phyloP scores from a whole-genome alignment of 2,888 invertebrate genomes.

The Acanthosepion esculentum region DNA sequence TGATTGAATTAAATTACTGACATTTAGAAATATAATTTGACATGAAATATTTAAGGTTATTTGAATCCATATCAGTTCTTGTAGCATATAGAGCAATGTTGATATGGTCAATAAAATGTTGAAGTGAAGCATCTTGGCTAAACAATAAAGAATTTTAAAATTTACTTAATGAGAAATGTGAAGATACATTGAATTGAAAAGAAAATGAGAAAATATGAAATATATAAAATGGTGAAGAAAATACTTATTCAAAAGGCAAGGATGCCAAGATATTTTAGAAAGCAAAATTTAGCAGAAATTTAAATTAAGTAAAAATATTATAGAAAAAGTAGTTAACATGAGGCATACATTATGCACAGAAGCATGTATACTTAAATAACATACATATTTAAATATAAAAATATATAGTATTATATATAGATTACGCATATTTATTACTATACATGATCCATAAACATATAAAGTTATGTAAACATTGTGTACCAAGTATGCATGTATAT shows the following conservation, averaged over 20 bases:
- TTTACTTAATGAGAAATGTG: background rate
- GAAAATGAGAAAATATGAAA: background rate
- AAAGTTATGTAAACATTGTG: no score
- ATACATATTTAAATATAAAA: no score
- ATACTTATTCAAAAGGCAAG: background rate
- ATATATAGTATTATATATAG: no score
- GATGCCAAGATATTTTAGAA: background rate
- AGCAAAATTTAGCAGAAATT: background rate
- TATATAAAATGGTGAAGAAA: background rate
- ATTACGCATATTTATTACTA: no score
- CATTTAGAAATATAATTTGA: background rate
- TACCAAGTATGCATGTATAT: no score
- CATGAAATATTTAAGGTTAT: no score
- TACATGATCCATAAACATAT: no score
- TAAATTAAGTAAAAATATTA: background rate
- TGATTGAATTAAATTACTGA: background rate
- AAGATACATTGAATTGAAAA: background rate
- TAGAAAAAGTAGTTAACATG: background rate
- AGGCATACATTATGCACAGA: background rate
- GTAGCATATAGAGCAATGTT: background rate
- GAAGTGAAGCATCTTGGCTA: background rate
- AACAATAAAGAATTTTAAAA: background rate
- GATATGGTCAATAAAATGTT: background rate
- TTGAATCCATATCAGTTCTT: background rate
- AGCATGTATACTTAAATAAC: background rate